Percentiles rank a stretch among this genome's conserved stretches.
These are phyloP conservation scores for Schizopygopsis malacanthus DNA, from an alignment of 2,797 vertebrate species.

Conservation along the genomic window DNA sequence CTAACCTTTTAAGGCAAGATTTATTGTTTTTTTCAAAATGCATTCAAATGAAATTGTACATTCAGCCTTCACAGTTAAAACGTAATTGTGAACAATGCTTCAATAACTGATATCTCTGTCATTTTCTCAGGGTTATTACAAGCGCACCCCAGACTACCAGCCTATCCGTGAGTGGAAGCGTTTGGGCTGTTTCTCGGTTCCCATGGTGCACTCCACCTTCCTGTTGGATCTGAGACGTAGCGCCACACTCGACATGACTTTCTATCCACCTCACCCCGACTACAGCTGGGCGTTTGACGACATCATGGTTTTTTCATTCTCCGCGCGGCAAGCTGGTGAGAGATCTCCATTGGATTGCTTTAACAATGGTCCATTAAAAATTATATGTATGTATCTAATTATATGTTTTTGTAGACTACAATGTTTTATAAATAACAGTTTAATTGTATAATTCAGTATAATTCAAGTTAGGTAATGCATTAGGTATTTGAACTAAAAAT, in stretches of 20 bases:
- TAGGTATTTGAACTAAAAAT: not conserved
- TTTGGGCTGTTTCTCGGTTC: conserved; percentile 89
- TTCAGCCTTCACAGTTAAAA: not conserved
- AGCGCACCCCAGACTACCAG: conserved; percentile 91
- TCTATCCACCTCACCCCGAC: conserved; percentile 92
- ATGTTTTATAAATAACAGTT: not conserved
- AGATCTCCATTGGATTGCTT: not conserved
- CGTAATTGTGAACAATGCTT: not conserved
- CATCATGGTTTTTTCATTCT: conserved; percentile 99
- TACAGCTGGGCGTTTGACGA: conserved; percentile 98
- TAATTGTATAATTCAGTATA: not conserved
- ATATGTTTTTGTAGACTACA: not conserved
- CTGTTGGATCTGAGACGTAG: conserved; percentile 91
- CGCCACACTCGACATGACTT: conserved; percentile 81
- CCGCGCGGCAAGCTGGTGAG: conserved; percentile 90
- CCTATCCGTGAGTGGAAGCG: conserved; percentile 96
- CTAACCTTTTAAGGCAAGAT: not conserved
- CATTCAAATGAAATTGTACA: not conserved
- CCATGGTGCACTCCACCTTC: conserved; percentile 97
- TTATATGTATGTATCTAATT: not conserved
- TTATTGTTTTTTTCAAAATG: not conserved
- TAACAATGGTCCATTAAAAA: not conserved
- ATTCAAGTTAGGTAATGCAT: not conserved
- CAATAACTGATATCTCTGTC: not conserved
- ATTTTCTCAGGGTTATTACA: conserved; percentile 90